phyloP scores from a whole-genome alignment of 2,113 vertebrate species.

The Taurulus bubalis region DNA sequence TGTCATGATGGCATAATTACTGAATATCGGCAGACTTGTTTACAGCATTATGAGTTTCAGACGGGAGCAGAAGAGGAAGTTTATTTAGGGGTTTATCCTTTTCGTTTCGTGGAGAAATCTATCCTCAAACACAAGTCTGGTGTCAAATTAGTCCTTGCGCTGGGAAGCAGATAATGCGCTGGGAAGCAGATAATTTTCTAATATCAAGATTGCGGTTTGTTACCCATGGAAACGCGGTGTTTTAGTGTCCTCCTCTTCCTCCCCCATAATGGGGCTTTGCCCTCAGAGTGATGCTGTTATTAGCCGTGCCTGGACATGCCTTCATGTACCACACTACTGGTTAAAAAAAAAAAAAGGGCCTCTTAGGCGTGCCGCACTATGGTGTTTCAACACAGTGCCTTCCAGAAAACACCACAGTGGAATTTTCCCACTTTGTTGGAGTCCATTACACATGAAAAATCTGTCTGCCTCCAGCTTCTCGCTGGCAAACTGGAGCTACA shows the following conservation, averaged over 20 bases:
- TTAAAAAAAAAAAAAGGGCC: slow-evolving; percentile 32
- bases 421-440: slow-evolving; percentile 65
- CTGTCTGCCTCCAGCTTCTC: slow-evolving; percentile 37
- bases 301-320: slow-evolving; percentile 67
- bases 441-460: slow-evolving; percentile 58
- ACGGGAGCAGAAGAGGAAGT: not conserved
- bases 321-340: slow-evolving; percentile 37
- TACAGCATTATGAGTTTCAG: not conserved
- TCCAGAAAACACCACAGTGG: slow-evolving; percentile 58
- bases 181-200: not conserved
- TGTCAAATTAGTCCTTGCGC: slow-evolving; percentile 11
- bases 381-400: slow-evolving; percentile 49
- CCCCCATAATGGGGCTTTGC: slow-evolving; percentile 40
- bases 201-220: not conserved
- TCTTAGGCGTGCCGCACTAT: slow-evolving; percentile 11
- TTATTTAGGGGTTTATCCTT: slow-evolving; percentile 6
- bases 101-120: slow-evolving; percentile 9
- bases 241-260: slow-evolving; percentile 31
- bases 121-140: not conserved
- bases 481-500: slow-evolving; percentile 22
- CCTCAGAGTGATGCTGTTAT: slow-evolving; percentile 52
- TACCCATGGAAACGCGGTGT: slow-evolving; percentile 29
- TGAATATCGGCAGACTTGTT: not conserved
- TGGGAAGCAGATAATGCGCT: not conserved
- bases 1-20: too few species aligned